Evolutionary conservation across 2,888 invertebrate genomes (phyloP).

Genomic region (Eristalis tenax): DNA sequence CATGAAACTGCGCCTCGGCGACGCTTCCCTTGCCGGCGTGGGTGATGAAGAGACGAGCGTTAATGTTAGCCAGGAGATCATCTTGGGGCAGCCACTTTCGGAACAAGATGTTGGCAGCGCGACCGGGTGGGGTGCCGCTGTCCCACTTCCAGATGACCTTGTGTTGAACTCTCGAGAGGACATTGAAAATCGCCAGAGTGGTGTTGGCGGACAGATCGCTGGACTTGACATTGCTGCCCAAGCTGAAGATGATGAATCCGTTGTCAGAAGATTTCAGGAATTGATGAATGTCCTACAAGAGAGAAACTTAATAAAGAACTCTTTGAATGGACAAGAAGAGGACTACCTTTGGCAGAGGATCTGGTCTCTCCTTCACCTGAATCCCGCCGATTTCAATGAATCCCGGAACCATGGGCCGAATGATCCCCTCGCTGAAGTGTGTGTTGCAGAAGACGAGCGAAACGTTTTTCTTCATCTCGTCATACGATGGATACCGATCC

Average conservation of each 20-base stretch:
- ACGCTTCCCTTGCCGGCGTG: slow-evolving; percentile 86
- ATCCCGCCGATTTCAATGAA: slow-evolving; percentile 79
- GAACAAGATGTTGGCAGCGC: slow-evolving; percentile 83
- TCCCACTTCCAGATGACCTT: slow-evolving; percentile 85
- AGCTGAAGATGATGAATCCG: slow-evolving; percentile 78
- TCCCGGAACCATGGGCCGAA: slow-evolving; percentile 77
- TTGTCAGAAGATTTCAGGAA: slow-evolving; percentile 77
- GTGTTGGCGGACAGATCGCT: slow-evolving; percentile 81
- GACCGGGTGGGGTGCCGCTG: slow-evolving; percentile 82
- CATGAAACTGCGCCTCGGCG: slow-evolving; percentile 84
- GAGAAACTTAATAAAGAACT: not conserved
- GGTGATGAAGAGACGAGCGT: slow-evolving; percentile 84
- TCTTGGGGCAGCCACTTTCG: slow-evolving; percentile 87
- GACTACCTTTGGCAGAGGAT: slow-evolving; percentile 73
- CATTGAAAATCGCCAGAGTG: slow-evolving; percentile 82
- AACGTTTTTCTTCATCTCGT: slow-evolving; percentile 74
- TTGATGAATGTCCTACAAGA: slow-evolving; percentile 73
- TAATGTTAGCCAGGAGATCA: slow-evolving; percentile 84
- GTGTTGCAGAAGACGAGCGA: slow-evolving; percentile 76
- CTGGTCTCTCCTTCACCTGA: slow-evolving; percentile 76
- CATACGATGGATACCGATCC: slow-evolving; percentile 74
- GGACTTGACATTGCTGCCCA: slow-evolving; percentile 76
- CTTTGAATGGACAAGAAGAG: not conserved
- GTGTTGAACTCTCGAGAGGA: slow-evolving; percentile 83
- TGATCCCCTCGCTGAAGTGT: slow-evolving; percentile 77